A percentile compares a stretch with the other conserved stretches of the same genome.
These are phyloP conservation scores for Drosophila lacertosa DNA, from an alignment of 1,140 invertebrate species.

Conservation along the genomic window DNA sequence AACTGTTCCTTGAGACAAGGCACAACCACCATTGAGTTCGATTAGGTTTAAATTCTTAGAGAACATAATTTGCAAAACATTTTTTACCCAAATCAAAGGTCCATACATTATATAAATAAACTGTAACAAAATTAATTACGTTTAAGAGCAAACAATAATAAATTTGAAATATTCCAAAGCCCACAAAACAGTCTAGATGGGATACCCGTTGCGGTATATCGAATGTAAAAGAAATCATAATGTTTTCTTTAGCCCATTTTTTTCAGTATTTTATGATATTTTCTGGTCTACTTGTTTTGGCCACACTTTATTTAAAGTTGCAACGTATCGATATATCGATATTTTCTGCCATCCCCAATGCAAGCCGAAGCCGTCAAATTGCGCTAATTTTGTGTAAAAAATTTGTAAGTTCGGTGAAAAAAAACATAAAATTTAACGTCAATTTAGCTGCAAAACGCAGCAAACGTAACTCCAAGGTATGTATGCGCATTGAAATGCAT, in stretches of 20 bases:
- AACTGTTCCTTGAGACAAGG: constrained; percentile 55
- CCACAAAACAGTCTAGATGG: too few relatives aligned
- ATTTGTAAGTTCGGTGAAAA: constrained; percentile 4
- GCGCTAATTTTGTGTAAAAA: constrained; percentile 49
- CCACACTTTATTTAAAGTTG: neutral
- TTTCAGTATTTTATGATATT: neutral
- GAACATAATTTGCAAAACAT: constrained; percentile 24
- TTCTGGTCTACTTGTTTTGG: neutral
- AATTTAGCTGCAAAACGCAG: neutral
- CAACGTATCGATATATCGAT: constrained; percentile 4
- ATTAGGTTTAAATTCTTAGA: constrained; percentile 48
- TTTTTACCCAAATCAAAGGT: constrained; percentile 46
- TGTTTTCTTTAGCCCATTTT: too few relatives aligned
- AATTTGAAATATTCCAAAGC: constrained; percentile 42
- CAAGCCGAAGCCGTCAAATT: constrained; percentile 48
- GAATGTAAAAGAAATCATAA: too few relatives aligned
- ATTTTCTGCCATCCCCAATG: constrained; percentile 12
- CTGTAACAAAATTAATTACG: constrained; percentile 33
- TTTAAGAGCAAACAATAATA: constrained; percentile 46
- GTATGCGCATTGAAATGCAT: neutral
- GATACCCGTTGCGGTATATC: neutral
- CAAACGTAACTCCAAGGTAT: constrained; percentile 8
- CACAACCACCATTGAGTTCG: constrained; percentile 64
- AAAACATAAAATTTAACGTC: constrained; percentile 11
- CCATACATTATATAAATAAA: constrained; percentile 34